phyloP scores from a whole-genome alignment of 2,797 vertebrate species.

The Austrolebias charrua region DNA sequence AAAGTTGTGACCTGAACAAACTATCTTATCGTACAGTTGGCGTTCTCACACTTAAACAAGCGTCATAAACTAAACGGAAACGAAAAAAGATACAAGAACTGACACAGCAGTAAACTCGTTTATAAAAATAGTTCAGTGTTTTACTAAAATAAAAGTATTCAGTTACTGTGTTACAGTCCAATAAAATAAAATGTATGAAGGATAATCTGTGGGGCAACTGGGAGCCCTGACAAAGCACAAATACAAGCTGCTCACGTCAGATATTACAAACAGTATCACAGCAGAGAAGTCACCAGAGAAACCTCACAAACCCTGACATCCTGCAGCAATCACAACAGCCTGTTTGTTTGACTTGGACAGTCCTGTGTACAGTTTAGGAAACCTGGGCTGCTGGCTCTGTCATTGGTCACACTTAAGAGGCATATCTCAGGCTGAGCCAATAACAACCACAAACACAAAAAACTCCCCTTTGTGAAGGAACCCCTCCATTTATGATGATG shows the following conservation, averaged over 20 bases:
- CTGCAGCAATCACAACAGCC: slow-evolving; percentile 43
- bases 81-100: neutral
- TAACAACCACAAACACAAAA: slow-evolving; percentile 21
- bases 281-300: slow-evolving; percentile 17
- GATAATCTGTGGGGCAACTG: slow-evolving; percentile 33
- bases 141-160: neutral
- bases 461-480: slow-evolving; percentile 52
- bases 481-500: slow-evolving; percentile 17
- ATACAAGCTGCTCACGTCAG: slow-evolving; percentile 35
- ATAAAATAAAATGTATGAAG: slow-evolving; percentile 27
- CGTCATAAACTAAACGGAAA: neutral
- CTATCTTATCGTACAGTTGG: slow-evolving; percentile 28
- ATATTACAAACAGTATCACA: slow-evolving; percentile 46
- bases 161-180: slow-evolving; percentile 6
- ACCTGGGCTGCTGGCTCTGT: slow-evolving; percentile 15
- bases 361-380: slow-evolving; percentile 31
- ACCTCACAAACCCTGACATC: slow-evolving; percentile 4
- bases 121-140: slow-evolving; percentile 3
- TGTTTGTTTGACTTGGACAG: slow-evolving; percentile 43
- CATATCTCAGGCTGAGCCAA: slow-evolving; percentile 64
- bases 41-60: slow-evolving; percentile 24
- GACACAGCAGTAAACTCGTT: neutral
- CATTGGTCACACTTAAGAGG: slow-evolving; percentile 64
- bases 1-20: slow-evolving; percentile 31
- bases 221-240: slow-evolving; percentile 23